Evolutionary conservation across 2,113 vertebrate genomes (phyloP), one percentile per base, ranked within the genome.

Genomic region (Turnix velox): DNA sequence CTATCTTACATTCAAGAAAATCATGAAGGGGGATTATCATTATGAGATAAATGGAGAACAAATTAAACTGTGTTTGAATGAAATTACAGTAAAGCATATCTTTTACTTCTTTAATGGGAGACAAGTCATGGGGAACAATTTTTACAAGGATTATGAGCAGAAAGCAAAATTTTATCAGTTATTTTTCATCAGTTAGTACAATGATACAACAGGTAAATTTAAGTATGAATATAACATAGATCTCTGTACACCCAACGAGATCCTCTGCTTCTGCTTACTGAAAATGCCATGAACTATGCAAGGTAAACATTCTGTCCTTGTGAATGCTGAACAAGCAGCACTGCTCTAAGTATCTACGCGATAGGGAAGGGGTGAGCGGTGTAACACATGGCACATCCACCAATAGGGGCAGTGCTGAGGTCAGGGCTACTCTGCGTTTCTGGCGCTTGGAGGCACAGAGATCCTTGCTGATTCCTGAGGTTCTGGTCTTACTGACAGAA

Each of bases 91-190:
- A 73, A 94, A 82, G 17, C 11, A 46, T 42, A 46, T 23, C 48
- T 92, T 91, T 87, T 93, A 62, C 93, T 79, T 89, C 27, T 91
- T 90, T 94, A 80, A 54, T 66, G 48, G 20, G 7, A 13, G 12
- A 65, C 52, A 87, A 68, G 25, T 75, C 40, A 69, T 42, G 31
- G 30, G 45, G 92, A 87, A n/a, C 62, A 91, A 77, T 84, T 92
- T 92, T 89, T 85, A 80, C 9, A 79, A 63, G 42, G 45, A 7
- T 76, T 91, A 73, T 43, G 16, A 85, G 35, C 19, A 79, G 71
- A 84, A 81, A 63, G 35, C 18, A 74, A 82, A 71, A 63, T 80
- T 73, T 80, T 92, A 48, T 71, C 46, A 45, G 68, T 71, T 77
- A 71, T 33, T 17, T 86, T 73, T 75, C 28, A 43, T 81, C 40